A percentile compares a stretch with the other conserved stretches of the same genome.
Conservation (phyloP, 2,113 vertebrate genomes). For the Gorsachius goisagi region DNA sequence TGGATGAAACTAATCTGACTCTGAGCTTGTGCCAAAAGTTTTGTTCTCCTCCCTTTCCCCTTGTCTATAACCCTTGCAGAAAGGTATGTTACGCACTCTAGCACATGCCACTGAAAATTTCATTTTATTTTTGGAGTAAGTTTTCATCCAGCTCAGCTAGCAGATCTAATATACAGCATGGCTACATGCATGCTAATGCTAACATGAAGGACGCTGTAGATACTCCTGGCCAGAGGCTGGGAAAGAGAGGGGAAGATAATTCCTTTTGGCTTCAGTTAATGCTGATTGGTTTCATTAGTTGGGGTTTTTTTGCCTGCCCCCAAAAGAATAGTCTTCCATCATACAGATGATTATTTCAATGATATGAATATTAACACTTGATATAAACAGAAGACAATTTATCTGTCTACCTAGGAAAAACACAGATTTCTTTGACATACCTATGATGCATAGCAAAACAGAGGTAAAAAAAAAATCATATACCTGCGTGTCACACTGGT, state of each 20-base stretch:
- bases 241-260: neutral
- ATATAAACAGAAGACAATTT: neutral
- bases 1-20: slow-evolving; percentile 17
- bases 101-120: neutral
- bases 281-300: neutral
- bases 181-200: neutral
- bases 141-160: neutral
- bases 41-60: neutral
- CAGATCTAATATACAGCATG: neutral
- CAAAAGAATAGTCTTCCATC: neutral
- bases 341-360: neutral
- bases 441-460: neutral
- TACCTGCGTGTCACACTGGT: slow-evolving; percentile 75
- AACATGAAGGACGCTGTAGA: neutral
- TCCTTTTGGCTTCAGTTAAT: neutral
- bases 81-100: neutral
- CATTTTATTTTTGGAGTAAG: neutral
- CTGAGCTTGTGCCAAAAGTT: neutral
- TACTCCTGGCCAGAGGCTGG: neutral
- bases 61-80: neutral
- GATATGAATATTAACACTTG: neutral
- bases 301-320: neutral
- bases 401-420: neutral
- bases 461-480: neutral
- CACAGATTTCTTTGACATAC: neutral